These are phyloP conservation scores for Jacana jacana DNA, from an alignment of 2,113 vertebrate genomes.

Conservation along the genomic window DNA sequence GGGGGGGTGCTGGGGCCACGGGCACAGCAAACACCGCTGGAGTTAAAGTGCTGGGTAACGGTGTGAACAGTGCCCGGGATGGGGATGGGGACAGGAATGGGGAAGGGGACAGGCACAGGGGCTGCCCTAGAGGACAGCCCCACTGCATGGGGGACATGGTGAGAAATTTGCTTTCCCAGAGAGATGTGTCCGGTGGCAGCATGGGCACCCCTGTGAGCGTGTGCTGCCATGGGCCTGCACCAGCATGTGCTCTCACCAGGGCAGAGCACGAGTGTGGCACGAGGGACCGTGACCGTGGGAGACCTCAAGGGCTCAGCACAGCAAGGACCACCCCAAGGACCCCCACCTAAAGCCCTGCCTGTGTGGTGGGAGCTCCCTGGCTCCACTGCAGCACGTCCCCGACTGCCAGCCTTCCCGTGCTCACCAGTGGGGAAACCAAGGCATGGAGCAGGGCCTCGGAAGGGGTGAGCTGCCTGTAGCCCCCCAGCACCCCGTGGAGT, in stretches of 20 bases:
- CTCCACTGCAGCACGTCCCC: neutral
- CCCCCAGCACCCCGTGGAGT: neutral
- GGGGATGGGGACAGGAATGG: neutral
- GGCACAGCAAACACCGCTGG: conserved; percentile 43
- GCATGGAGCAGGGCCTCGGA: accelerated
- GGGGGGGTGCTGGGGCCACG: neutral
- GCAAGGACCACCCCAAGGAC: neutral
- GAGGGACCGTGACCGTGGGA: neutral
- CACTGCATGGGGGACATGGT: neutral
- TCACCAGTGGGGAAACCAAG: neutral
- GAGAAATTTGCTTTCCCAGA: neutral
- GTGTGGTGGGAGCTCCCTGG: neutral
- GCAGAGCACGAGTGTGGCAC: neutral
- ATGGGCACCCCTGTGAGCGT: accelerated
- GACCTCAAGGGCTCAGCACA: neutral
- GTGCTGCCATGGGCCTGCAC: neutral
- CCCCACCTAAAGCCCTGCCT: neutral
- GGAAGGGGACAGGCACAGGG: neutral
- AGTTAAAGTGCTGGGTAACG: conserved; percentile 67
- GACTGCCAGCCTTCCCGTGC: neutral
- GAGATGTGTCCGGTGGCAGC: neutral
- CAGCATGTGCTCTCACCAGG: neutral
- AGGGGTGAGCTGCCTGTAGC: neutral
- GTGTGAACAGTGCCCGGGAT: neutral
- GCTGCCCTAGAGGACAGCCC: neutral